These are phyloP conservation scores for Meles meles DNA, from an alignment of 2,113 vertebrate genomes.

Conservation along the genomic window DNA sequence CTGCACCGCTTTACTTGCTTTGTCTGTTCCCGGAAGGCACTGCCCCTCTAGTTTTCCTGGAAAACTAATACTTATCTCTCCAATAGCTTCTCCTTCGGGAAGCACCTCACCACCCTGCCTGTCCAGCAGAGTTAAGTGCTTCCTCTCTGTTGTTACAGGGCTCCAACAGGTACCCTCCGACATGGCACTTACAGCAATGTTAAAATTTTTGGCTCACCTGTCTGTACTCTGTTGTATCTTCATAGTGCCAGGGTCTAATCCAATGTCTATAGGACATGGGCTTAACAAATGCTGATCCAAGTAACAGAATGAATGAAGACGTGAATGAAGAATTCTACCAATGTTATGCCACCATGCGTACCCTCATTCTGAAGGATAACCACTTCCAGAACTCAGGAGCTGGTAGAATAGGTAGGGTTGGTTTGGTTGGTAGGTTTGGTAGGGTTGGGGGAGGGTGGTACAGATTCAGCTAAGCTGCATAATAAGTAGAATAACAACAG, in stretches of 20 bases:
- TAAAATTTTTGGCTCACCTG: neutral
- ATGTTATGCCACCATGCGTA: too few relatives aligned
- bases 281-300: neutral
- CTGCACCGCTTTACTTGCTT: neutral
- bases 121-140: neutral
- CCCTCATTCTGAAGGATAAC: neutral
- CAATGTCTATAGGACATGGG: neutral
- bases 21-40: neutral
- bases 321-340: fast-evolving
- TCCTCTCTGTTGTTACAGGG: neutral
- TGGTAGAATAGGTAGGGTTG: too few relatives aligned
- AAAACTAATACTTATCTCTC: neutral
- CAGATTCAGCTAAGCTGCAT: neutral
- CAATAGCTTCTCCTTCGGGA: neutral
- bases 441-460: fast-evolving
- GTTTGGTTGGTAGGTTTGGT: neutral
- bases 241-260: neutral
- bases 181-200: neutral
- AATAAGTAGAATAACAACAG: too few relatives aligned
- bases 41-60: neutral
- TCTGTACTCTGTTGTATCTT: neutral
- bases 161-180: neutral
- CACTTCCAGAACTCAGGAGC: neutral
- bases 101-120: neutral
- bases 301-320: neutral